These are phyloP conservation scores for Erpornis zantholeuca DNA, from an alignment of 2,113 vertebrate genomes.

Conservation along the genomic window DNA sequence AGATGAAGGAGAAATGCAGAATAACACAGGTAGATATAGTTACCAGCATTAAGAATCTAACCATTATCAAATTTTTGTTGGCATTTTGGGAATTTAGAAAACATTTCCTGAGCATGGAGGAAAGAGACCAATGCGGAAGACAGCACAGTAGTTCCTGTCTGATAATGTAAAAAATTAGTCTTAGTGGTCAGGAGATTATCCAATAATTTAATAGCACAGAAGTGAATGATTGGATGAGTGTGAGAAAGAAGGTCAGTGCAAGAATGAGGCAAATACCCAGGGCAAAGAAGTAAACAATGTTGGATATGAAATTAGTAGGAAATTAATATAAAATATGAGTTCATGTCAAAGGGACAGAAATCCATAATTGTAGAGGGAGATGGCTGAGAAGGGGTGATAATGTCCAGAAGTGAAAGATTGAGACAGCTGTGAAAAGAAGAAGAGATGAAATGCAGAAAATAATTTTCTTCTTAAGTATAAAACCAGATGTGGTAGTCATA, in stretches of 20 bases:
- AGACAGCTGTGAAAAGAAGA: neutral
- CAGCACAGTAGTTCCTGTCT: neutral
- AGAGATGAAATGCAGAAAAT: neutral
- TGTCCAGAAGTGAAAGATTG: neutral
- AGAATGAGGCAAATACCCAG: neutral
- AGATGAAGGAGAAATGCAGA: neutral
- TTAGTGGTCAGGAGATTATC: neutral
- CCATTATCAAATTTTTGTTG: neutral
- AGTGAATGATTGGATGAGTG: neutral
- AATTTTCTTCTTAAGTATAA: neutral
- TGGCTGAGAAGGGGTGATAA: neutral
- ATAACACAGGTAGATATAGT: neutral
- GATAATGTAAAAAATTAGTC: neutral
- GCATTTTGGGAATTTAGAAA: neutral
- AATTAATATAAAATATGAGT: neutral
- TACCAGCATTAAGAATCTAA: neutral
- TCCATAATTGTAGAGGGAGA: neutral
- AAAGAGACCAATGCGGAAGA: neutral
- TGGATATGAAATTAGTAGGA: neutral
- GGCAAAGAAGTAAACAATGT: neutral
- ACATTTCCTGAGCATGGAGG: neutral
- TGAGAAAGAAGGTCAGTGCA: neutral
- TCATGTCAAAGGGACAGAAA: neutral
- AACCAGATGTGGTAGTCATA: neutral
- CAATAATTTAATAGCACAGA: neutral